Percentiles rank a stretch among this genome's conserved stretches.
Conservation (phyloP, 2,888 invertebrate genomes). For the Amblyjoppa proteus region DNA sequence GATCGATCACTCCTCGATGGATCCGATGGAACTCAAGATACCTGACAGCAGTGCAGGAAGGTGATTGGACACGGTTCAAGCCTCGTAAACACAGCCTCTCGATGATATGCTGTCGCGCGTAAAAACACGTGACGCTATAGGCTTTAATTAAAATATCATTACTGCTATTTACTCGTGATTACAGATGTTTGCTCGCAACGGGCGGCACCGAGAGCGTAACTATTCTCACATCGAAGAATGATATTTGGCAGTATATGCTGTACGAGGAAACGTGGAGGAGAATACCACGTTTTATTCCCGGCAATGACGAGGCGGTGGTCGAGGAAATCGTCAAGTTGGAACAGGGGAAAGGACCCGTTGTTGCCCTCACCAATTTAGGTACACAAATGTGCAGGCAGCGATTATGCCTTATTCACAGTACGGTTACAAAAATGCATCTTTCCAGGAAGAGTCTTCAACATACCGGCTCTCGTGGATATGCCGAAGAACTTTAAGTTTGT, state of each 20-base stretch:
- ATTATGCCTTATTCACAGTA: background rate
- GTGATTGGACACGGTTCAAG: constrained; percentile 55
- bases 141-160: constrained; percentile 5
- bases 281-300: constrained; percentile 75
- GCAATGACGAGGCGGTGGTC: constrained; percentile 58
- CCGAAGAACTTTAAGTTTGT: constrained; percentile 86
- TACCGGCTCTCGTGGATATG: constrained; percentile 88
- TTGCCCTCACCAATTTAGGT: constrained; percentile 82
- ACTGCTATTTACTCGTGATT: constrained; percentile 17
- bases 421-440: background rate
- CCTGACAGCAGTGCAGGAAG: constrained; percentile 73
- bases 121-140: background rate
- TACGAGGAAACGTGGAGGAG: constrained; percentile 78
- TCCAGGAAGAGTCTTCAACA: constrained; percentile 87
- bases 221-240: constrained; percentile 74
- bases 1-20: constrained; percentile 31
- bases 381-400: background rate
- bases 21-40: constrained; percentile 71
- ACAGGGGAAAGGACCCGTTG: constrained; percentile 75
- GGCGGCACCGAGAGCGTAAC: constrained; percentile 76
- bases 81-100: background rate
- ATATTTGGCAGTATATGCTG: constrained; percentile 80
- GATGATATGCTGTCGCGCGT: constrained; percentile 4
- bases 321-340: constrained; percentile 78
- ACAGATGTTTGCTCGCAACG: constrained; percentile 77